Evolutionary conservation across 2,113 vertebrate genomes (phyloP).

Genomic region (Octodon degus): DNA sequence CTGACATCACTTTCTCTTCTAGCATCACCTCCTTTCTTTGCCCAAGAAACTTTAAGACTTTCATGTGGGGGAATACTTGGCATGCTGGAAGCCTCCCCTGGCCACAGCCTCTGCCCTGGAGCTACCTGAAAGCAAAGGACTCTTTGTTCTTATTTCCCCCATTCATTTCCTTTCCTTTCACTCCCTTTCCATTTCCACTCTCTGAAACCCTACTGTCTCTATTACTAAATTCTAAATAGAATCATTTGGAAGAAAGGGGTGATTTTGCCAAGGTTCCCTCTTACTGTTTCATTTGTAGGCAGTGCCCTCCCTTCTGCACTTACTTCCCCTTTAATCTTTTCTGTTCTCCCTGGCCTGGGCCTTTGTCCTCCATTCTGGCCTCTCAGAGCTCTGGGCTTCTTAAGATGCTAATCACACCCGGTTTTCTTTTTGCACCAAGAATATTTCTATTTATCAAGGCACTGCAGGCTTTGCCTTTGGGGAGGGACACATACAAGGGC

Average conservation of each 20-base stretch:
- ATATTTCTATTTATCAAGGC: conserved; percentile 76
- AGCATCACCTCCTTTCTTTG: neutral
- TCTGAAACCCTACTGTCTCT: conserved; percentile 60
- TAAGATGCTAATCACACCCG: conserved; percentile 72
- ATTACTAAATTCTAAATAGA: conserved; percentile 62
- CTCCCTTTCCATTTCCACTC: conserved; percentile 48
- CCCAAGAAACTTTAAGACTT: too few relatives aligned
- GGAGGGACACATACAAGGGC: conserved; percentile 75
- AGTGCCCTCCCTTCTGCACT: neutral
- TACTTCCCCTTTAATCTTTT: conserved; percentile 48
- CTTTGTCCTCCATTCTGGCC: conserved; percentile 30
- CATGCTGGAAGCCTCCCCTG: neutral
- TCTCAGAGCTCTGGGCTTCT: conserved; percentile 66
- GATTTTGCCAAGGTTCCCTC: conserved; percentile 46
- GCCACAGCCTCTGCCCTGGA: neutral
- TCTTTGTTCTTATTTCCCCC: conserved; percentile 34
- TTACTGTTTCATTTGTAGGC: conserved; percentile 54
- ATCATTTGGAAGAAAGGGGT: conserved; percentile 61
- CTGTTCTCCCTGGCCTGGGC: conserved; percentile 47
- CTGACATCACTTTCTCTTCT: neutral
- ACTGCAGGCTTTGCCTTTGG: conserved; percentile 66
- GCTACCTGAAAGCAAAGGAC: conserved; percentile 43
- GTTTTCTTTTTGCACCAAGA: conserved; percentile 64
- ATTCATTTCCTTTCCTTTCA: conserved; percentile 3
- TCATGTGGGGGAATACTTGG: too few relatives aligned